Percentiles rank a stretch among this genome's conserved stretches.
phyloP scores from a whole-genome alignment of 1,140 invertebrate species.

The Cardiocondyla obscurior region DNA sequence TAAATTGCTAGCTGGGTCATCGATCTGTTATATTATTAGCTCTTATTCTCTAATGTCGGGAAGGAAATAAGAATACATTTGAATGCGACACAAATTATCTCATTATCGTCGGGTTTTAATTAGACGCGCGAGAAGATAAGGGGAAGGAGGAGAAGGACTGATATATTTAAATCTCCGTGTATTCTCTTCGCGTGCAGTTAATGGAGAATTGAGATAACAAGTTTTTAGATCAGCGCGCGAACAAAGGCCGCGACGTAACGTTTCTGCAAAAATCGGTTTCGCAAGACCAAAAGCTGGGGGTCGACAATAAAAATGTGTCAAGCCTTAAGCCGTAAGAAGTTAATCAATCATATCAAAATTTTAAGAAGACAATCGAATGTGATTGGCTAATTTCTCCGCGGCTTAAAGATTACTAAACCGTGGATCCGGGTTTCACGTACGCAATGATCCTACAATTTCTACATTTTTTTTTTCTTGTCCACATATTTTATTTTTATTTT shows the following conservation, averaged over 20 bases:
- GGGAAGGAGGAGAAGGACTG: too few relatives aligned
- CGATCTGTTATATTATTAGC: slow-evolving; percentile 35
- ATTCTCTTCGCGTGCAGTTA: not conserved
- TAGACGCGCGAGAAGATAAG: not conserved
- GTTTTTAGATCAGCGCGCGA: not conserved
- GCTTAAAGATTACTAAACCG: too few relatives aligned
- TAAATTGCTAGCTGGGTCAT: slow-evolving; percentile 16
- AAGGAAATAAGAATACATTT: not conserved
- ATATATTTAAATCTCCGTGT: not conserved
- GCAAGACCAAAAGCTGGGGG: too few relatives aligned
- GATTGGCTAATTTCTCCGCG: too few relatives aligned
- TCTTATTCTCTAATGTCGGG: not conserved
- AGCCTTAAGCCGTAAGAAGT: too few relatives aligned
- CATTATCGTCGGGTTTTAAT: slow-evolving; percentile 5
- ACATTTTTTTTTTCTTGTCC: too few relatives aligned
- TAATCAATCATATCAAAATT: too few relatives aligned
- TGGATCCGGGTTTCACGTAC: too few relatives aligned
- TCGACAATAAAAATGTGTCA: too few relatives aligned
- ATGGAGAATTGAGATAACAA: not conserved
- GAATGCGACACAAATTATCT: not conserved
- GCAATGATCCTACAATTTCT: too few relatives aligned
- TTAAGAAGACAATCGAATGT: too few relatives aligned
- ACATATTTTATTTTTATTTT: too few relatives aligned
- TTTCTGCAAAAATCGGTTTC: not conserved
- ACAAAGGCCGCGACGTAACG: not conserved